Percentiles rank a stretch among this genome's conserved stretches.
Evolutionary conservation across 2,113 vertebrate genomes (phyloP).

Genomic region (Rattus rattus): DNA sequence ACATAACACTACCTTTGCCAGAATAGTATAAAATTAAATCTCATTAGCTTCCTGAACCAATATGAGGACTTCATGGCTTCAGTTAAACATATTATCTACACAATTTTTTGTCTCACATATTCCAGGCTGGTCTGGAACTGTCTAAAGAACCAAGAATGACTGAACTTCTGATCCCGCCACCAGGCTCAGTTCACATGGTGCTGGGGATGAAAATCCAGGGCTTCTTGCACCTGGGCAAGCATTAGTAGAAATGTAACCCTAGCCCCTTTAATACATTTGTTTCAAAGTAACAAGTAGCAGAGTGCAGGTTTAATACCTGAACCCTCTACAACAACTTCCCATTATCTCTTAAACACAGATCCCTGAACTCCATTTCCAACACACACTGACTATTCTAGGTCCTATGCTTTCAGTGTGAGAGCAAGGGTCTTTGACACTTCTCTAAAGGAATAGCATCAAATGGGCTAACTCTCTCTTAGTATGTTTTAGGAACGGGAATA

Average conservation of each 20-base stretch:
- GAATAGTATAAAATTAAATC: constrained; percentile 56
- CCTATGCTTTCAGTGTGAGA: constrained; percentile 15
- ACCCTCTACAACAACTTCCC: neutral
- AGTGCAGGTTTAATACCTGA: neutral
- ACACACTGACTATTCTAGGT: neutral
- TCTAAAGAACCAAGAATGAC: neutral
- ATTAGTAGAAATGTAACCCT: neutral
- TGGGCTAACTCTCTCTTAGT: neutral
- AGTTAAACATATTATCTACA: neutral
- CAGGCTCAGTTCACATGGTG: neutral
- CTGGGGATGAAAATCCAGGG: neutral
- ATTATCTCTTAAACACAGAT: neutral
- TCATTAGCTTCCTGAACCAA: constrained; percentile 45
- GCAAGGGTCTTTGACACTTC: neutral
- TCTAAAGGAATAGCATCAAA: neutral
- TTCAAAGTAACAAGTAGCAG: neutral
- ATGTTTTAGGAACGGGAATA: neutral
- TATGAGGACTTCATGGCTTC: neutral
- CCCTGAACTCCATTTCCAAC: constrained; percentile 23
- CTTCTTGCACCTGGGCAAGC: neutral
- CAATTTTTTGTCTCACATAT: neutral
- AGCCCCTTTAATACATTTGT: neutral
- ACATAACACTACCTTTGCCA: neutral
- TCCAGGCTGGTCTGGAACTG: neutral
- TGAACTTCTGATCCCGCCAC: neutral